These are phyloP conservation scores for Aurelia aurita complex sp. Pacific DNA, from an alignment of 30 jellyfish, hydroid and myxozoan genomes.

Conservation along the genomic window DNA sequence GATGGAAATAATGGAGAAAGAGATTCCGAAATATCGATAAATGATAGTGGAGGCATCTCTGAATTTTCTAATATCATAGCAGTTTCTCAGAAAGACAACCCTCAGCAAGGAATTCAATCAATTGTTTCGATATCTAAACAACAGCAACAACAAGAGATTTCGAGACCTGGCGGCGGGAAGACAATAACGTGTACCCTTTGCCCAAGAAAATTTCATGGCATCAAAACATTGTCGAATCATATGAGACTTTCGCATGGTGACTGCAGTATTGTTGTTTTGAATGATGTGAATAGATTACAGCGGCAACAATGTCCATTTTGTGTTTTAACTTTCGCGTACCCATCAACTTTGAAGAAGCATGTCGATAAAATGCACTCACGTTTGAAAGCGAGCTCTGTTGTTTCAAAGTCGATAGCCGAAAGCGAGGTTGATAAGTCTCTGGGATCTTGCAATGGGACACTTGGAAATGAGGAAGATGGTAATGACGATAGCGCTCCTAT, in stretches of 20 bases:
- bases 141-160: too few species aligned
- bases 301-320: constrained; percentile 11
- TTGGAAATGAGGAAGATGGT: too few species aligned
- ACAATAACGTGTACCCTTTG: constrained; percentile 33
- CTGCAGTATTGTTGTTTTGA: constrained; percentile 4
- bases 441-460: too few species aligned
- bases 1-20: too few species aligned
- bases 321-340: constrained; percentile 2
- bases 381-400: not conserved
- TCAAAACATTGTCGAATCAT: constrained; percentile 34
- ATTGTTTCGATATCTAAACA: too few species aligned
- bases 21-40: too few species aligned
- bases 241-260: constrained; percentile 25
- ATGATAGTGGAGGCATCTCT: too few species aligned
- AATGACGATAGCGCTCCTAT: too few species aligned
- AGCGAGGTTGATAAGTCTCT: not conserved
- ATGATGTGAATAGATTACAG: not conserved
- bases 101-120: too few species aligned
- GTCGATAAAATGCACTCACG: constrained; percentile 2
- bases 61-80: too few species aligned
- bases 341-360: constrained; percentile 9
- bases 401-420: not conserved
- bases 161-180: not conserved
- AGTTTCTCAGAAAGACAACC: too few species aligned
- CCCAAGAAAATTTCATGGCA: constrained; percentile 29